A percentile compares a stretch with the other conserved stretches of the same genome.
Conservation (phyloP, 2,888 invertebrate species). For the Latrodectus hesperus region DNA sequence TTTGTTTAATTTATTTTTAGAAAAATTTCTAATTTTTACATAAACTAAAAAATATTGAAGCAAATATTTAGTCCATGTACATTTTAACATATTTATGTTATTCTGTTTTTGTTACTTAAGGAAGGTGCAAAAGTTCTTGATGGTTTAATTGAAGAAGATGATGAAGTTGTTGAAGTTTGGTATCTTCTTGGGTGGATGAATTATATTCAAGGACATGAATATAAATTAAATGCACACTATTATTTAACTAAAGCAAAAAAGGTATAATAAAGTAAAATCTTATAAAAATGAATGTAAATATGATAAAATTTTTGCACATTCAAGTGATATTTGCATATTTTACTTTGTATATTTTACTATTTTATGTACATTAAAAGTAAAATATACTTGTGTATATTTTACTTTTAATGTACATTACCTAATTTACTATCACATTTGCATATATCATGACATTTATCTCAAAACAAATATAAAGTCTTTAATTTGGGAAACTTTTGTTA, state of each 20-base stretch:
- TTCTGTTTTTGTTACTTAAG: constrained; percentile 70
- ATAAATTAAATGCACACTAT: constrained; percentile 74
- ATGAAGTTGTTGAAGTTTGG: constrained; percentile 76
- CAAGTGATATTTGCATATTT: background rate
- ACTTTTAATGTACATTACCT: too few species aligned
- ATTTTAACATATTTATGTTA: background rate
- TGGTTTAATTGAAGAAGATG: constrained; percentile 76
- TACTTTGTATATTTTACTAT: background rate
- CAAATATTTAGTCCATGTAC: too few species aligned
- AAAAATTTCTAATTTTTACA: too few species aligned
- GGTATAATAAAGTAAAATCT: constrained; percentile 70
- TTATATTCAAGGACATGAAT: constrained; percentile 75
- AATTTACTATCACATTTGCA: too few species aligned
- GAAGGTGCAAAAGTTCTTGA: constrained; percentile 75
- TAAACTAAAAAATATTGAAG: too few species aligned
- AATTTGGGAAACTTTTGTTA: too few species aligned
- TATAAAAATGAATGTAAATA: background rate
- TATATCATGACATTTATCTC: too few species aligned
- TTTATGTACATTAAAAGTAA: background rate
- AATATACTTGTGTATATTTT: too few species aligned
- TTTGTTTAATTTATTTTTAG: too few species aligned
- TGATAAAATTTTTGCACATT: background rate
- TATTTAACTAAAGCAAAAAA: constrained; percentile 75
- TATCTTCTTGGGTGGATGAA: constrained; percentile 76
- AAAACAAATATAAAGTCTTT: too few species aligned